Evolutionary conservation across 2,888 invertebrate genomes (phyloP), one percentile per base, ranked within the genome.

Genomic region (Perithous albicinctus): DNA sequence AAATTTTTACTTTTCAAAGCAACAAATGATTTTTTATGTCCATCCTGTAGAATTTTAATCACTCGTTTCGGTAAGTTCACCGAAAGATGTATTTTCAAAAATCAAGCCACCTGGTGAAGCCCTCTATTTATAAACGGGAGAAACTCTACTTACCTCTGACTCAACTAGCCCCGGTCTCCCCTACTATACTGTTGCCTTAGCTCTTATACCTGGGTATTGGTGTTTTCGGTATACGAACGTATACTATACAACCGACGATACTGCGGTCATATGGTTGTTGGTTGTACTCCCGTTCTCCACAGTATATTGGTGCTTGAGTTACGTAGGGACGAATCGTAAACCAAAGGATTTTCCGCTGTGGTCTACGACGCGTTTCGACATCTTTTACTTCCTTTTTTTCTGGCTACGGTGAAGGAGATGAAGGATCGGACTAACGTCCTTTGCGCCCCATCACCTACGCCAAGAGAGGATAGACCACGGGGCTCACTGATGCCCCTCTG

Each of bases 281-380:
- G 38, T 41, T 38, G 8, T 23, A 38, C 41, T 63, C 15, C 38
- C 38, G 38, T 63, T 41, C 63, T 23, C 43, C 12, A 7, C 18
- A 35, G 35, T 81, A 67, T 32, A 74, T 64, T 23, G 54, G 41
- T 23, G 43, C 63, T 35, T 77, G 26, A 64, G 41, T 43, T 51
- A 61, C 32, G 48, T 54, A 29, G 15, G 29, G 35, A 29, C n/a
- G 46, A 59, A 59, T 74, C 38, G 59, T 59, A 81, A 64, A 64
- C 41, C 26, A 64, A 56, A 35, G 64, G 63, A 82, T 82, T 82
- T 64, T 43, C 59, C 56, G 54, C 23, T 48, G 48, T 18, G 67
- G 29, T 59, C 56, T 59, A 72, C 72, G 72, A 72, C 59, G 56
- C 46, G 72, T n/a, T n/a, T 59, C 29, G 59, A 72, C 59, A 56